Evolutionary conservation across 1,140 invertebrate genomes (phyloP).

Genomic region (Conus ventricosus): DNA sequence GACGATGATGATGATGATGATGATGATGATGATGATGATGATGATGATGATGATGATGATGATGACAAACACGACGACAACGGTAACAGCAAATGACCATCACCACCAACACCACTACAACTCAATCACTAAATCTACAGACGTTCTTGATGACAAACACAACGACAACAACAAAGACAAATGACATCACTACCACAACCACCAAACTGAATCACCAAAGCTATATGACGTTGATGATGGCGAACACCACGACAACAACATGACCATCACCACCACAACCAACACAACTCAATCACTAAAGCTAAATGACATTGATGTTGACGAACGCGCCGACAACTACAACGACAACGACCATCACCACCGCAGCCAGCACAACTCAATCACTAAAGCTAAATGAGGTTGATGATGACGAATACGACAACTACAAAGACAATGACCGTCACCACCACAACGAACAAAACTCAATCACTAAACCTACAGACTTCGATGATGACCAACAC

Average conservation of each 20-base stretch:
- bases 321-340: not conserved
- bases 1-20: slow-evolving; percentile 3
- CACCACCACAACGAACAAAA: not conserved
- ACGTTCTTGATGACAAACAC: too few species aligned
- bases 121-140: too few species aligned
- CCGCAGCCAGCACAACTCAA: not conserved
- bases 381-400: not conserved
- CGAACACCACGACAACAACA: not conserved
- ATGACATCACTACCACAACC: too few species aligned
- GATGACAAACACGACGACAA: not conserved
- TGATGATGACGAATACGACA: not conserved
- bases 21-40: slow-evolving; percentile 11
- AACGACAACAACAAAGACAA: too few species aligned
- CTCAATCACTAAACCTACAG: not conserved
- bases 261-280: not conserved
- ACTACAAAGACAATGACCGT: not conserved
- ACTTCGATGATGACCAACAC: not conserved
- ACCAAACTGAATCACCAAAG: too few species aligned
- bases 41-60: not conserved
- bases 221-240: too few species aligned
- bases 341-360: not conserved
- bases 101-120: too few species aligned
- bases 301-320: not conserved
- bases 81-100: not conserved
- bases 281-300: not conserved